Evolutionary conservation across 2,888 invertebrate genomes (phyloP), one percentile per base, ranked within the genome.

Genomic region (Dicyrtomina minuta): DNA sequence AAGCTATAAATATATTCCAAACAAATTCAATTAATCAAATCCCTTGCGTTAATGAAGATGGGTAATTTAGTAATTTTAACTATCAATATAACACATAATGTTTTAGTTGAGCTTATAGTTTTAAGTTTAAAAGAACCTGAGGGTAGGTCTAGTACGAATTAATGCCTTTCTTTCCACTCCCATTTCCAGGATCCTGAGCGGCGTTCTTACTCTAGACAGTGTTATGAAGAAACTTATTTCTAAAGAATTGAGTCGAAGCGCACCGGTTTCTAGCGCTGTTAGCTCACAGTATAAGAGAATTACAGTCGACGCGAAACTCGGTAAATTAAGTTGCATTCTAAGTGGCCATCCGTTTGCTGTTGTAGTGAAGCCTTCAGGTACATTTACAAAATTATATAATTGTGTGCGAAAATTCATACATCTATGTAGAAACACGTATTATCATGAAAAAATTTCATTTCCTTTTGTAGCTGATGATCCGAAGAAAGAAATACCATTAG

Each of bases 311-410:
- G 87, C 89, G 0, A 86, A 86, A 10, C 83, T 95, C 12, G 92
- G 92, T 2, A 85, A 86, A 76, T 84, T 93, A 43, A 91, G 92
- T 0, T 85, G 90, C 67, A 86, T 93, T 79, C 84, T 96, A 62
- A 92, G 95, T 80, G 88, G 88, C 64, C 89, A 93, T 74, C 84
- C 89, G 17, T 92, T 88, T 81, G 91, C 90, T 2, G 83, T 93
- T n/a, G 86, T 93, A 53, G 82, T 87, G 2, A 84, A 86, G 70
- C 61, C 49, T 39, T 27, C 26, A 33, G 67, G 67, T 67, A 66
- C n/a, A n/a, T n/a, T n/a, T n/a, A n/a, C n/a, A n/a, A n/a, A n/a
- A n/a, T n/a, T n/a, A n/a, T n/a, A n/a, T n/a, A n/a, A n/a, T n/a
- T n/a, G n/a, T n/a, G n/a, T n/a, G n/a, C n/a, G n/a, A n/a, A n/a